Conservation (phyloP, 2,888 invertebrate species). For the Drosophila anomalata region DNA sequence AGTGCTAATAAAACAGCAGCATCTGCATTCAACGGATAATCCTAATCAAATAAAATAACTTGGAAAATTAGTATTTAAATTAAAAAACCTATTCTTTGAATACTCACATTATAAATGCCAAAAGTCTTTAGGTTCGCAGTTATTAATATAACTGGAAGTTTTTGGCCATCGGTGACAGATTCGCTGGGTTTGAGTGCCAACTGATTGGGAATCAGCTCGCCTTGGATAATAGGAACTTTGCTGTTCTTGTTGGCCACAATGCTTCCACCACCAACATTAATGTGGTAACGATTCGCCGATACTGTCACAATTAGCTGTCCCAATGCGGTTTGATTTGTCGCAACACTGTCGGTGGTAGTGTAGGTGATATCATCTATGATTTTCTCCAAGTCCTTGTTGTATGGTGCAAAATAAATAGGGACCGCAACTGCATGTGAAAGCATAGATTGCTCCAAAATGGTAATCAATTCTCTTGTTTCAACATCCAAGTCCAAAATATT, state of each 20-base stretch:
- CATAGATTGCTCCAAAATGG: slow-evolving; percentile 92
- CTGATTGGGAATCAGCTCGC: slow-evolving; percentile 87
- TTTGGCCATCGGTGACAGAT: slow-evolving; percentile 85
- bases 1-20: slow-evolving; percentile 94
- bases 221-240: slow-evolving; percentile 94
- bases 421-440: slow-evolving; percentile 91
- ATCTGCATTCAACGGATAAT: slow-evolving; percentile 94
- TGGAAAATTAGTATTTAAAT: slow-evolving; percentile 6
- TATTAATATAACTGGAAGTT: slow-evolving; percentile 93
- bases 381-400: slow-evolving; percentile 89
- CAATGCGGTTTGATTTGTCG: slow-evolving; percentile 88
- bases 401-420: slow-evolving; percentile 94
- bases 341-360: slow-evolving; percentile 61
- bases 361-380: slow-evolving; percentile 90
- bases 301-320: slow-evolving; percentile 93
- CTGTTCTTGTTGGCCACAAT: slow-evolving; percentile 90
- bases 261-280: slow-evolving; percentile 90
- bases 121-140: slow-evolving; percentile 97
- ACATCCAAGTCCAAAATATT: slow-evolving; percentile 87
- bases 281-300: slow-evolving; percentile 97
- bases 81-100: not conserved
- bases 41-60: slow-evolving; percentile 85
- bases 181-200: slow-evolving; percentile 72
- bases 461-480: slow-evolving; percentile 90
- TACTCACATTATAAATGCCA: slow-evolving; percentile 94